These are phyloP conservation scores for Paragorgia papillata DNA, from an alignment of 92 coral and sea anemone species.

Conservation along the genomic window DNA sequence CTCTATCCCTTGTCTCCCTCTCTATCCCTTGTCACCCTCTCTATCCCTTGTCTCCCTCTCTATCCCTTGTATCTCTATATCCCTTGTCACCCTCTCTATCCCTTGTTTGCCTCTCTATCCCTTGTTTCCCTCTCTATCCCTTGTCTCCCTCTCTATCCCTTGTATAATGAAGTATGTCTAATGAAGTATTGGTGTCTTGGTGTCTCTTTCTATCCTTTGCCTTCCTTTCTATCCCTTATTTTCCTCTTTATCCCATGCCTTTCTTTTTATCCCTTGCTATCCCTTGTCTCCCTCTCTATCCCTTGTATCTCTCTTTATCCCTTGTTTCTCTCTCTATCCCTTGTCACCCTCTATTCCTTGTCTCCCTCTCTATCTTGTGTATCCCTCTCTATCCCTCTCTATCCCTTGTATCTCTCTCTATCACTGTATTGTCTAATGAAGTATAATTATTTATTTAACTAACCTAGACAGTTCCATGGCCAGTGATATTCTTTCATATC, in stretches of 20 bases:
- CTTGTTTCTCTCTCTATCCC: no score
- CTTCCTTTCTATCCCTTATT: not conserved
- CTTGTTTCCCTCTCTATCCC: not conserved
- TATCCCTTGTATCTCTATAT: not conserved
- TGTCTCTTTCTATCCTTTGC: not conserved
- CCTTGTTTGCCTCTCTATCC: not conserved
- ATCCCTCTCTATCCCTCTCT: not conserved
- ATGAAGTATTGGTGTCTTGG: no score
- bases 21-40: not conserved
- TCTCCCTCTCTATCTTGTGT: not conserved
- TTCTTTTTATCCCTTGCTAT: not conserved
- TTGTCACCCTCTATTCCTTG: not conserved
- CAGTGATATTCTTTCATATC: conserved; percentile 37
- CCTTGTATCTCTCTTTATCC: not conserved
- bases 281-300: not conserved
- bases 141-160: no score
- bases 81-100: not conserved
- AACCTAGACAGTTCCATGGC: conserved; percentile 46
- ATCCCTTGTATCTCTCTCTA: not conserved
- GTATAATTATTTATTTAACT: no score
- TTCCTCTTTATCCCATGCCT: not conserved
- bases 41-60: not conserved
- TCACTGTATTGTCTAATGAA: no score
- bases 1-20: not conserved
- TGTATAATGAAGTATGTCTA: no score